These are phyloP conservation scores for Epinephelus malabaricus DNA, from an alignment of 2,797 vertebrate genomes.

Conservation along the genomic window DNA sequence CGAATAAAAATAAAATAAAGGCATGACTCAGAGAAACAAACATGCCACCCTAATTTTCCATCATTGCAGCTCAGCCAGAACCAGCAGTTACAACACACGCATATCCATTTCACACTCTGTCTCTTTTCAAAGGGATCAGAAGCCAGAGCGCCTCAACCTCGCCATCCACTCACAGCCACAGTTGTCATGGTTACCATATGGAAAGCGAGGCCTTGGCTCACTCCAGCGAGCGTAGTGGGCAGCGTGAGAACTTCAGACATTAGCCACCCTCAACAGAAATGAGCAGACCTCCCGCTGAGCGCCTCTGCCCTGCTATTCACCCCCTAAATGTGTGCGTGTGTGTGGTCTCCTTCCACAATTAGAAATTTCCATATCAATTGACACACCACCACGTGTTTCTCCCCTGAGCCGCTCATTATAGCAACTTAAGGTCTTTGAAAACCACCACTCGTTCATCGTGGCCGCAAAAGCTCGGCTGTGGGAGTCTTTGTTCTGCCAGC, in stretches of 20 bases:
- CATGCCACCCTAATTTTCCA: slow-evolving; percentile 35
- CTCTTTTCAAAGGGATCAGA: slow-evolving; percentile 76
- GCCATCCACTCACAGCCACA: slow-evolving; percentile 71
- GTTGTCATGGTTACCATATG: slow-evolving; percentile 85
- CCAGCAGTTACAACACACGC: slow-evolving; percentile 46
- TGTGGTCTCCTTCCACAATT: slow-evolving; percentile 80
- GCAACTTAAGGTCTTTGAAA: slow-evolving; percentile 78
- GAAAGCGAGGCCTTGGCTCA: slow-evolving; percentile 70
- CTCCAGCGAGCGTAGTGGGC: slow-evolving; percentile 65
- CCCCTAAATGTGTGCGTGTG: slow-evolving; percentile 72
- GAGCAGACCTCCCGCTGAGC: slow-evolving; percentile 74
- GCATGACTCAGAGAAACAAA: slow-evolving; percentile 24
- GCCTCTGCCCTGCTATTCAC: slow-evolving; percentile 65
- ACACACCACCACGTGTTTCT: slow-evolving; percentile 75
- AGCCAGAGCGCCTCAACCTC: slow-evolving; percentile 71
- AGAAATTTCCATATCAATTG: slow-evolving; percentile 84
- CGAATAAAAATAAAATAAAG: slow-evolving; percentile 27
- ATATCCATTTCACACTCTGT: slow-evolving; percentile 72
- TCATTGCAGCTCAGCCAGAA: slow-evolving; percentile 41
- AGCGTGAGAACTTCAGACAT: slow-evolving; percentile 83
- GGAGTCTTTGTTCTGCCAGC: slow-evolving; percentile 78
- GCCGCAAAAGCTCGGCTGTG: slow-evolving; percentile 63
- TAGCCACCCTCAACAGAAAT: slow-evolving; percentile 72
- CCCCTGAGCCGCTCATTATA: slow-evolving; percentile 76
- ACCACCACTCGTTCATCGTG: slow-evolving; percentile 67